Base-by-base conservation (phyloP, 2,113 vertebrate genomes). In the Triplophysa siluroides region DNA sequence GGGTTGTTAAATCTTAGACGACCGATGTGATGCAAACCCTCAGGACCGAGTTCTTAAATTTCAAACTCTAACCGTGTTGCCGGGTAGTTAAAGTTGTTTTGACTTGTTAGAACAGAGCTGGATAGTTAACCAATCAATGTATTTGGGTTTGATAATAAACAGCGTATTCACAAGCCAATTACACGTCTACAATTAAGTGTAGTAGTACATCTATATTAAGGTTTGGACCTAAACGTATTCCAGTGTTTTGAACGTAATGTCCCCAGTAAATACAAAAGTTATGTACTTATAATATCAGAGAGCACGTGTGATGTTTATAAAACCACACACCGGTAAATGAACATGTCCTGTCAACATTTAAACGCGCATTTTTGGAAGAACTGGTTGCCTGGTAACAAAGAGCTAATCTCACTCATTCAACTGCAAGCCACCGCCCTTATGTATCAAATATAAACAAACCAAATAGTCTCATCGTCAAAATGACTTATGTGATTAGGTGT, bases 1-100 rank as follows among this genome's bases (percentile, higher is more conserved):
- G 10, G 66, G 85, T 83, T 75, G 86, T 90, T 86, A 90, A 91
- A 85, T 45, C 45, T 29, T 74, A 76, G 78, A 78, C 87, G 85
- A 84, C 83, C 75, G 83, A 83, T 79, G 63, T 81, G 85, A 87
- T 89, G 58, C 50, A 61, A 71, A 60, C 23, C 14, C 70, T 19
- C 10, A 14, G 2, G 6, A 29, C 76, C 47, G 3, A 76, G 50
- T 65, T 66, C 56, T 54, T 74, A 26, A 18, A 63, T 72, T 41
- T 38, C 24, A 50, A 21, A 14, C 50, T 52, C 14, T 21, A 21
- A 21, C 54, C 43, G 54, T 64, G 61, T 54, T 19, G 58, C 8
- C 21, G 61, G 14, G 78, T 19, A 64, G 43, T 63, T 54, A n/a
- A 26, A 38, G 16, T 61, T 77, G 61, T 77, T 77, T 76, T 75